Conservation (phyloP, 2,113 vertebrate genomes). For the Oxyura jamaicensis region DNA sequence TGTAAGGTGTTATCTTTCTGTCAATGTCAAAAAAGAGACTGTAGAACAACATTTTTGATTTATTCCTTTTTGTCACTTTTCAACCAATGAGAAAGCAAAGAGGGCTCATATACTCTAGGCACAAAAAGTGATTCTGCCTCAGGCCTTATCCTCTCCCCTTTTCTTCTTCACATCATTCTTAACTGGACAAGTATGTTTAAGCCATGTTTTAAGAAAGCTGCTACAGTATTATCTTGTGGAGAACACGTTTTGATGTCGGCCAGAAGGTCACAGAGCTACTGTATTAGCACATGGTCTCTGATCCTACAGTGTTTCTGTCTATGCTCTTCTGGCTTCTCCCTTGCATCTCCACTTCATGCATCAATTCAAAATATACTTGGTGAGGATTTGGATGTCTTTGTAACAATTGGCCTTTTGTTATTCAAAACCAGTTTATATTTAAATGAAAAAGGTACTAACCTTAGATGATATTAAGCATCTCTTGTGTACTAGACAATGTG, state of each 20-base stretch:
- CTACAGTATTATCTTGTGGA: background rate
- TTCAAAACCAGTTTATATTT: background rate
- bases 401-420: background rate
- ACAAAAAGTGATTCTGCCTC: background rate
- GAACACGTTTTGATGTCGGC: background rate
- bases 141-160: background rate
- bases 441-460: background rate
- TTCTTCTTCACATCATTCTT: background rate
- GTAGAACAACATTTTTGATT: background rate
- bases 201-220: background rate
- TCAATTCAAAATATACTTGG: background rate
- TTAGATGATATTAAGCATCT: background rate
- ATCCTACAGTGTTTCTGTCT: background rate
- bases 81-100: background rate
- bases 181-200: conserved; percentile 8
- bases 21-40: background rate
- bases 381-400: background rate
- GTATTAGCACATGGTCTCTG: background rate
- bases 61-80: background rate
- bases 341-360: background rate
- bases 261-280: background rate
- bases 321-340: background rate
- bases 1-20: background rate
- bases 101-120: background rate
- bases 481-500: background rate